These are phyloP conservation scores for Imbricaverruca yamaguchii DNA, from an alignment of 2,888 invertebrate species.

Conservation along the genomic window DNA sequence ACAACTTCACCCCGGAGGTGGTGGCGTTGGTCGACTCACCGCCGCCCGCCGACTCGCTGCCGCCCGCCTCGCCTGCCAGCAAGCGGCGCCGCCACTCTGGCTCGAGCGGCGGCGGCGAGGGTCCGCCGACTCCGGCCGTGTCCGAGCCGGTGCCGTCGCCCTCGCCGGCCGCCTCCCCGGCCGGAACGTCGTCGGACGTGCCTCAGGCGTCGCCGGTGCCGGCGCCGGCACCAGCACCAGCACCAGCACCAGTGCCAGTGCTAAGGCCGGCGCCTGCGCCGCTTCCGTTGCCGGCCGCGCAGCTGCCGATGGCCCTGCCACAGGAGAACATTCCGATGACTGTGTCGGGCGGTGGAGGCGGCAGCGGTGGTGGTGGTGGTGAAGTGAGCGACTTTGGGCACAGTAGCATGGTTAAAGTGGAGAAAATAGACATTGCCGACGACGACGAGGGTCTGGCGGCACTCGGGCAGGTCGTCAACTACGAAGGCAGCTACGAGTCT, in stretches of 20 bases:
- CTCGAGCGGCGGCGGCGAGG: neutral
- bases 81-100: slow-evolving; percentile 11
- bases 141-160: neutral
- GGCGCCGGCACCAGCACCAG: no score
- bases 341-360: no score
- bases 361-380: neutral
- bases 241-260: no score
- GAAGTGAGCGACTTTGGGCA: neutral
- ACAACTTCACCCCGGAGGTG: neutral
- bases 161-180: neutral
- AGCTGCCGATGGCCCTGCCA: no score
- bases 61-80: neutral
- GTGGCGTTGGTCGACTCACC: neutral
- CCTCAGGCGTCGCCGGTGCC: neutral
- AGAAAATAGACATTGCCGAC: slow-evolving; percentile 7
- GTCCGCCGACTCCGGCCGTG: neutral
- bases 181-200: neutral
- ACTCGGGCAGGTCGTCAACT: neutral
- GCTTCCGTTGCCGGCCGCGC: no score
- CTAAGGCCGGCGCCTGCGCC: no score
- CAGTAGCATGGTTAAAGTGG: slow-evolving; percentile 1
- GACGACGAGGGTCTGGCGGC: slow-evolving; percentile 7
- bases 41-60: neutral
- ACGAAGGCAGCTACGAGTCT: slow-evolving; percentile 1
- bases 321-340: no score